phyloP scores from a whole-genome alignment of 2,888 invertebrate genomes.

The Serrognathus titanus region DNA sequence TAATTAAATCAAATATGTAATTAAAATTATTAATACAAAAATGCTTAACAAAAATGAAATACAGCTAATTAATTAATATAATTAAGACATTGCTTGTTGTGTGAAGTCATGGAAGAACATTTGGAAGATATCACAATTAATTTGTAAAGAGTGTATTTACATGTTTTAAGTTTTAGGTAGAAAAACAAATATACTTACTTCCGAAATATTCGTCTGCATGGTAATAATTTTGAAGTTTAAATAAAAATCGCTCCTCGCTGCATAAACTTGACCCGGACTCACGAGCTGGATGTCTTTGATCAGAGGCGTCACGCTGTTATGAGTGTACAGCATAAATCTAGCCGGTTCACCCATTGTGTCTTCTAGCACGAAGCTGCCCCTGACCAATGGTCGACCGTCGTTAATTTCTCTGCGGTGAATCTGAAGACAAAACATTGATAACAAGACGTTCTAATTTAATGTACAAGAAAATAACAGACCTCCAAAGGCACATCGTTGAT shows the following conservation, averaged over 20 bases:
- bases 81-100: neutral
- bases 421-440: slow-evolving; percentile 29
- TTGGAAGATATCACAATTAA: too few relatives aligned
- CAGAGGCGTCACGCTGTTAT: slow-evolving; percentile 53
- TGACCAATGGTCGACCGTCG: slow-evolving; percentile 48
- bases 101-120: neutral
- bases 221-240: slow-evolving; percentile 53
- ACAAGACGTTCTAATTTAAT: neutral
- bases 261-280: slow-evolving; percentile 51
- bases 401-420: slow-evolving; percentile 53
- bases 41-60: too few relatives aligned
- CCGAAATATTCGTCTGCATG: slow-evolving; percentile 52
- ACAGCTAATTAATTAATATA: too few relatives aligned
- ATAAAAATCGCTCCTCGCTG: slow-evolving; percentile 50
- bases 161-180: too few relatives aligned
- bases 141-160: too few relatives aligned
- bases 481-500: slow-evolving; percentile 50
- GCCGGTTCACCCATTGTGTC: slow-evolving; percentile 53
- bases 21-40: too few relatives aligned
- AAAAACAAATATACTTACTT: slow-evolving; percentile 35
- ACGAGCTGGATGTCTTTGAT: slow-evolving; percentile 51
- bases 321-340: slow-evolving; percentile 53
- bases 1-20: too few relatives aligned
- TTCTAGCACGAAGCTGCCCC: slow-evolving; percentile 56
- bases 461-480: slow-evolving; percentile 23